A percentile compares a stretch with the other conserved stretches of the same genome.
Evolutionary conservation across 2,113 vertebrate species (phyloP).

Genomic region (Lichenostomus cassidix): DNA sequence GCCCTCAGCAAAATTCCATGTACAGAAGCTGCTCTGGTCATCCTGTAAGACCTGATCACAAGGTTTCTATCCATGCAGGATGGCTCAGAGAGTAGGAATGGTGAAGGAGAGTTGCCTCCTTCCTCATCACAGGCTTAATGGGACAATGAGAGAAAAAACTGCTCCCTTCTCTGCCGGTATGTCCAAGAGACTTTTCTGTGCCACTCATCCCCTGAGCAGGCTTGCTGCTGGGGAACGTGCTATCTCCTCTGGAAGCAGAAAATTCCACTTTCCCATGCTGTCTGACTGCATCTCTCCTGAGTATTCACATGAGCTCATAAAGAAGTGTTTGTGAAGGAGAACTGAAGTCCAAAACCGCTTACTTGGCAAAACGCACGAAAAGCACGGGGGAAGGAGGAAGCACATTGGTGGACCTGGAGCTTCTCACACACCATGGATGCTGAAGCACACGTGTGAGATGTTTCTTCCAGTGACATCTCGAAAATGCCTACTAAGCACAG

Average conservation of each 20-base stretch:
- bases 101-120: background rate
- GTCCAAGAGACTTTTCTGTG: background rate
- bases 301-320: background rate
- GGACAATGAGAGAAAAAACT: background rate
- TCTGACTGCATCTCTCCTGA: background rate
- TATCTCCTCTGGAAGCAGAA: background rate
- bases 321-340: background rate
- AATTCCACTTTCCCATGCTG: background rate
- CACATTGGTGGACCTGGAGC: background rate
- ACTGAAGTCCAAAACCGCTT: background rate
- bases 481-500: background rate
- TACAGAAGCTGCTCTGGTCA: rapidly evolving
- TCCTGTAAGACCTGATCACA: background rate
- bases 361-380: background rate
- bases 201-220: background rate
- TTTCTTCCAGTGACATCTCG: background rate
- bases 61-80: background rate
- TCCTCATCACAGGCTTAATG: rapidly evolving
- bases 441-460: background rate
- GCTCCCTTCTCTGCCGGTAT: background rate
- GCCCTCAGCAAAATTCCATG: rapidly evolving
- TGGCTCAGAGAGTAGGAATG: background rate
- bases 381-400: background rate
- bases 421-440: background rate
- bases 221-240: background rate